Conservation (phyloP, 2,113 vertebrate species). For the Trachemys scripta region DNA sequence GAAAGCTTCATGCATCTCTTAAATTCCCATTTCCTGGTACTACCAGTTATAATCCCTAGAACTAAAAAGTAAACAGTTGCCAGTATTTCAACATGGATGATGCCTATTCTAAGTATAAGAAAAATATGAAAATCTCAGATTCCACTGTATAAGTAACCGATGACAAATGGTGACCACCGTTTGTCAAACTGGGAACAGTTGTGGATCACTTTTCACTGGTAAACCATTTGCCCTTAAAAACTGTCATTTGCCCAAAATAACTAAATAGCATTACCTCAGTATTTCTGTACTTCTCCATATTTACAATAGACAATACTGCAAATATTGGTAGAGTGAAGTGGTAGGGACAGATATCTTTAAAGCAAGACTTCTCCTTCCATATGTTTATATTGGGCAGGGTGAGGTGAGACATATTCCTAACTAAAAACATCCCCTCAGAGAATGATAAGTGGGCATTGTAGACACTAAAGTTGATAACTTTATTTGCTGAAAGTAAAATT, state of each 20-base stretch:
- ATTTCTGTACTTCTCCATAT: neutral
- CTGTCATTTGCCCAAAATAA: neutral
- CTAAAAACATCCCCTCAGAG: neutral
- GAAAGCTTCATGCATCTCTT: neutral
- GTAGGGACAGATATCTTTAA: neutral
- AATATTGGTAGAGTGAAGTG: neutral
- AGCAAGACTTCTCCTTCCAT: neutral
- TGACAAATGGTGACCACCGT: neutral
- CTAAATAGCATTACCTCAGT: neutral
- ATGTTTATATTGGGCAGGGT: neutral
- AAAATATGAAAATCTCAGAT: neutral
- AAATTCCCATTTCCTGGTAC: neutral
- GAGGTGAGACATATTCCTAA: neutral
- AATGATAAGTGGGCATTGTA: neutral
- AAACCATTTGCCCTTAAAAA: neutral
- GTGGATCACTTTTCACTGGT: neutral
- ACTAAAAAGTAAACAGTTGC: neutral
- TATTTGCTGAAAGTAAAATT: neutral
- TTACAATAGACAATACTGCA: neutral
- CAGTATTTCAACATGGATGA: neutral
- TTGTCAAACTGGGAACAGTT: neutral
- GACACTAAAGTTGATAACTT: neutral
- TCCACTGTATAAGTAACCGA: neutral
- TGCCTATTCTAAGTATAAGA: neutral
- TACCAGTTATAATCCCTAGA: neutral